A percentile compares a stretch with the other conserved stretches of the same genome.
Evolutionary conservation across 53 echinoderm and acorn worm species (phyloP).

Genomic region (Zoroaster sp.): DNA sequence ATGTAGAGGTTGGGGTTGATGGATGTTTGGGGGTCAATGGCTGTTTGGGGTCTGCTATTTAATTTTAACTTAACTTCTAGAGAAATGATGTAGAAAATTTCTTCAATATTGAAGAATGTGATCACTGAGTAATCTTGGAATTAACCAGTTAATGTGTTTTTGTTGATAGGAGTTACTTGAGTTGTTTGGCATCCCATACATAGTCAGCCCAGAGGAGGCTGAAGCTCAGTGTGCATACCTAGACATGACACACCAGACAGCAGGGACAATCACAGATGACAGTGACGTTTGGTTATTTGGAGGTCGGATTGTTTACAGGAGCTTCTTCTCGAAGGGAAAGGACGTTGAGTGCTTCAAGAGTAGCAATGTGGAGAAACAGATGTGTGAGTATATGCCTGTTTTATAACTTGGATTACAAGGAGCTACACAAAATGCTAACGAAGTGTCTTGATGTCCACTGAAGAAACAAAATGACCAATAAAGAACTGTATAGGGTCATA

Average conservation of each 20-base stretch:
- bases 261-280: conserved; percentile 93
- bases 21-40: too few species aligned
- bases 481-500: too few species aligned
- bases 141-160: background rate
- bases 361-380: conserved; percentile 72
- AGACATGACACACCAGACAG: conserved; percentile 73
- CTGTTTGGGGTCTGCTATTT: too few species aligned
- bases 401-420: too few species aligned
- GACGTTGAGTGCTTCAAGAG: conserved; percentile 81
- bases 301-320: conserved; percentile 80
- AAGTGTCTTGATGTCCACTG: too few species aligned
- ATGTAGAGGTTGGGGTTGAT: too few species aligned
- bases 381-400: too few species aligned
- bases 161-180: conserved; percentile 72
- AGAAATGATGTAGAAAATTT: too few species aligned
- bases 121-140: background rate
- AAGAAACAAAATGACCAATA: too few species aligned
- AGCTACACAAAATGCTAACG: too few species aligned
- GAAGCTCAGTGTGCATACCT: conserved; percentile 96
- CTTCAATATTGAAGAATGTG: background rate
- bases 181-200: conserved; percentile 92
- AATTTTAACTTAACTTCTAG: too few species aligned
- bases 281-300: conserved; percentile 98
- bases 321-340: conserved; percentile 82
- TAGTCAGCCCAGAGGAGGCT: conserved; percentile 90